Conservation (phyloP, 1,140 invertebrate species). For the Scaptomyza montana region DNA sequence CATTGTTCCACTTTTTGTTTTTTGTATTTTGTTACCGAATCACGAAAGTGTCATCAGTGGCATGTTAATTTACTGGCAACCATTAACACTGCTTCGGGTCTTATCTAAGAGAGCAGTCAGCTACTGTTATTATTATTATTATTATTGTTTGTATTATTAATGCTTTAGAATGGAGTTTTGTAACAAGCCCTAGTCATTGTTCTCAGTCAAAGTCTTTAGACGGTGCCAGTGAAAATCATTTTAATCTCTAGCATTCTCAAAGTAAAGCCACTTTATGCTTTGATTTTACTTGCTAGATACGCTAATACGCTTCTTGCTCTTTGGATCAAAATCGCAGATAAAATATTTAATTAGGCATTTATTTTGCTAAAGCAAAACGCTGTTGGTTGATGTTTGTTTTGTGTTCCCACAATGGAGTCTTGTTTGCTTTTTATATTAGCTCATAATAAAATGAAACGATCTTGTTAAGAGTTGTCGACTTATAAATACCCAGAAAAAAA, state of each 20-base stretch:
- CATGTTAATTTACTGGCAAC: slow-evolving; percentile 41
- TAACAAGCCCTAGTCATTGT: slow-evolving; percentile 44
- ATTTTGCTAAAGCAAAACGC: slow-evolving; percentile 55
- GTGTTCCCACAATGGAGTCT: slow-evolving; percentile 28
- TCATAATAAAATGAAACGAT: background rate
- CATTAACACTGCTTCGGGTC: slow-evolving; percentile 32
- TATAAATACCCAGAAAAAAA: background rate
- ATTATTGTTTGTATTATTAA: slow-evolving; percentile 6
- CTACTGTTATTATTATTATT: slow-evolving; percentile 32
- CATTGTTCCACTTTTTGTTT: slow-evolving; percentile 23
- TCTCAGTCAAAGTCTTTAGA: slow-evolving; percentile 4
- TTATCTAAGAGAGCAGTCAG: slow-evolving; percentile 37
- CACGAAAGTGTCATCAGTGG: slow-evolving; percentile 39
- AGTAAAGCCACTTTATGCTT: slow-evolving; percentile 36
- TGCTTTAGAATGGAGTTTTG: background rate
- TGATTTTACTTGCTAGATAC: slow-evolving; percentile 64
- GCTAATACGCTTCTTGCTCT: slow-evolving; percentile 57
- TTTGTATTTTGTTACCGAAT: slow-evolving; percentile 30
- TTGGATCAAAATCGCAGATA: slow-evolving; percentile 66
- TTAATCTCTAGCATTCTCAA: slow-evolving; percentile 29
- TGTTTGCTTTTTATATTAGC: slow-evolving; percentile 14
- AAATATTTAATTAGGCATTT: slow-evolving; percentile 76
- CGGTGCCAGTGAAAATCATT: slow-evolving; percentile 15
- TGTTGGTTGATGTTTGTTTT: slow-evolving; percentile 32
- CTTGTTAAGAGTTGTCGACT: background rate